Evolutionary conservation across 2,797 vertebrate genomes (phyloP).

Genomic region (Siniperca scherzeri): DNA sequence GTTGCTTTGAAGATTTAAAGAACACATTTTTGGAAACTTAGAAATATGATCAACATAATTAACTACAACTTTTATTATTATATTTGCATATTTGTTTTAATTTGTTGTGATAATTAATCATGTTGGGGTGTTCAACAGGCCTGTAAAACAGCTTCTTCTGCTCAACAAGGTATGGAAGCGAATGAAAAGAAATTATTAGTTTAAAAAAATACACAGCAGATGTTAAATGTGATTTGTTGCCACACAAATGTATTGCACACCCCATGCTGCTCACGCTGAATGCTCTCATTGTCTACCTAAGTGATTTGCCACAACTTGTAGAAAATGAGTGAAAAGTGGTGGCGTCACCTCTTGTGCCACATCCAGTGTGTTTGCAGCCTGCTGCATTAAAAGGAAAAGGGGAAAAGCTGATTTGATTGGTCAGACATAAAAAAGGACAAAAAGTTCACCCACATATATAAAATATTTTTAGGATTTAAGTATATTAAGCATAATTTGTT

Average conservation of each 20-base stretch:
- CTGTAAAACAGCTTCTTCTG: background rate
- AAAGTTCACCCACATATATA: background rate
- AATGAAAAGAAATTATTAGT: background rate
- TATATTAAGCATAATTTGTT: background rate
- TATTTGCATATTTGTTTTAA: background rate
- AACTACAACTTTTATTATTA: background rate
- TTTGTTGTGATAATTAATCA: background rate
- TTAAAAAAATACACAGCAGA: background rate
- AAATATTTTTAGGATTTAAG: background rate
- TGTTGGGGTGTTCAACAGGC: background rate
- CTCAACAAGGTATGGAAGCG: background rate
- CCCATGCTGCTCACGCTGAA: background rate
- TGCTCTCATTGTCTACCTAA: background rate
- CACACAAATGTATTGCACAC: constrained; percentile 8
- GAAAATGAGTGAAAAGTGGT: constrained; percentile 8
- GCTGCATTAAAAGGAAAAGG: background rate
- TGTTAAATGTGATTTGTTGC: constrained; percentile 10
- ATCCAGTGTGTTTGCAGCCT: background rate
- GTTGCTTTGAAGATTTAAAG: constrained; percentile 16
- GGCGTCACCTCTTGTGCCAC: background rate
- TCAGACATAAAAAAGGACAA: background rate
- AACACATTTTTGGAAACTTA: background rate
- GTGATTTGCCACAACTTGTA: constrained; percentile 18
- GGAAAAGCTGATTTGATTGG: background rate
- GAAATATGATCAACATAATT: background rate